Conservation (phyloP, 1,140 invertebrate species). For the Drosophila busckii region DNA sequence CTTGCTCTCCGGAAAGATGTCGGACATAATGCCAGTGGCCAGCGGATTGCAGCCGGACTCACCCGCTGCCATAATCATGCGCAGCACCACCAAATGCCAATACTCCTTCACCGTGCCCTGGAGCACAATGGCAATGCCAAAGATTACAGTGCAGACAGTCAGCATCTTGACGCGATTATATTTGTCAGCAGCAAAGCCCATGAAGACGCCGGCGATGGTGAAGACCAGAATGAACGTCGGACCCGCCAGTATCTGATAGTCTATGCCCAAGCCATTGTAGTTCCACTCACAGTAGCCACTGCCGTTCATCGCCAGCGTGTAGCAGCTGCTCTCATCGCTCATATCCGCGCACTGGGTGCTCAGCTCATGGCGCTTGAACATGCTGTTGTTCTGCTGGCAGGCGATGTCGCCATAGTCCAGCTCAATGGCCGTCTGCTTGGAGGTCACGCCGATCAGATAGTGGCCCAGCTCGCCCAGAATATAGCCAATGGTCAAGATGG, state of each 20-base stretch:
- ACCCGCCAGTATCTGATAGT: constrained; percentile 95
- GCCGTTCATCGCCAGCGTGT: constrained; percentile 83
- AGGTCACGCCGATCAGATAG: constrained; percentile 92
- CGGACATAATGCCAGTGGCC: constrained; percentile 90
- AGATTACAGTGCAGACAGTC: constrained; percentile 87
- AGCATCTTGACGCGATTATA: constrained; percentile 87
- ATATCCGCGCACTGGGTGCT: constrained; percentile 82
- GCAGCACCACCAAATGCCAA: constrained; percentile 92
- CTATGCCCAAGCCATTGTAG: constrained; percentile 93
- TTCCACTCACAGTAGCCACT: constrained; percentile 92
- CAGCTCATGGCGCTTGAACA: constrained; percentile 81
- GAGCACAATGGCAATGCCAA: constrained; percentile 89
- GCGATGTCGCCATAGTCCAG: constrained; percentile 93
- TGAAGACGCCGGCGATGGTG: constrained; percentile 90
- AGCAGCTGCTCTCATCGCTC: constrained; percentile 81
- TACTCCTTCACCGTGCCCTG: constrained; percentile 91
- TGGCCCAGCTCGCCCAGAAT: constrained; percentile 91
- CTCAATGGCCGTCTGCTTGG: constrained; percentile 89
- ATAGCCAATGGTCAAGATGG: constrained; percentile 88
- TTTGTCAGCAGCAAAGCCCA: constrained; percentile 92
- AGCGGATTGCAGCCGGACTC: constrained; percentile 95
- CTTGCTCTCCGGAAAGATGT: constrained; percentile 90
- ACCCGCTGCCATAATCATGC: constrained; percentile 92
- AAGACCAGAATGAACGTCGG: constrained; percentile 95
- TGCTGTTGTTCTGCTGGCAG: constrained; percentile 87